Evolutionary conservation across 2,797 vertebrate genomes (phyloP).

Genomic region (Adelosebastes latens): DNA sequence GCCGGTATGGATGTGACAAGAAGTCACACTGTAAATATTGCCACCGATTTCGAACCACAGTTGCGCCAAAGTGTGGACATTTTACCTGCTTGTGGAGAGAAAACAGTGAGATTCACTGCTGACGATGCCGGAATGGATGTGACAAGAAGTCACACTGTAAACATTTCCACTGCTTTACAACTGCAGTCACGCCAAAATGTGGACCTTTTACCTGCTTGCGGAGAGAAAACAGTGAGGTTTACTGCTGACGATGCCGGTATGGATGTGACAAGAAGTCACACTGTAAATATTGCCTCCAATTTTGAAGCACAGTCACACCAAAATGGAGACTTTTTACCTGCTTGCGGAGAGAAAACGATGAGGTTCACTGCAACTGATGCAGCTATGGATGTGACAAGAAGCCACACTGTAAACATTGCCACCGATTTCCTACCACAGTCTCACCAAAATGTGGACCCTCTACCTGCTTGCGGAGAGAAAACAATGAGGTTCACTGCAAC

Average conservation of each 20-base stretch:
- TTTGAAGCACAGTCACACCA: fast-evolving
- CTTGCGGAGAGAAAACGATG: background rate
- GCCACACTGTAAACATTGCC: conserved; percentile 19
- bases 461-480: background rate
- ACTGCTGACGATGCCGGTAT: background rate
- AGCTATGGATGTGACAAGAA: conserved; percentile 18
- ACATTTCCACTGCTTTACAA: fast-evolving
- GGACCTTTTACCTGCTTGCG: background rate
- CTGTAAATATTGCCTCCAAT: background rate
- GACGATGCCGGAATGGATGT: conserved; percentile 18
- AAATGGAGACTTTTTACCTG: background rate
- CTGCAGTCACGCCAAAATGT: fast-evolving
- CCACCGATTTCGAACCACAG: fast-evolving
- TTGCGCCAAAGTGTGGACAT: background rate
- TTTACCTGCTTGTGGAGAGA: background rate
- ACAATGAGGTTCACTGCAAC: background rate
- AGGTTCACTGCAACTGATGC: conserved; percentile 16
- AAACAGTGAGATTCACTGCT: background rate
- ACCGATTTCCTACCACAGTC: fast-evolving
- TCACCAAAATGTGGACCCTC: background rate
- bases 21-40: conserved; percentile 21
- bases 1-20: conserved; percentile 22
- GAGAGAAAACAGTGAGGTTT: conserved; percentile 14
- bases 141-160: conserved; percentile 21
- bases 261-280: conserved; percentile 27